Conservation (phyloP, 2,888 invertebrate species). For the Torymus auratus region DNA sequence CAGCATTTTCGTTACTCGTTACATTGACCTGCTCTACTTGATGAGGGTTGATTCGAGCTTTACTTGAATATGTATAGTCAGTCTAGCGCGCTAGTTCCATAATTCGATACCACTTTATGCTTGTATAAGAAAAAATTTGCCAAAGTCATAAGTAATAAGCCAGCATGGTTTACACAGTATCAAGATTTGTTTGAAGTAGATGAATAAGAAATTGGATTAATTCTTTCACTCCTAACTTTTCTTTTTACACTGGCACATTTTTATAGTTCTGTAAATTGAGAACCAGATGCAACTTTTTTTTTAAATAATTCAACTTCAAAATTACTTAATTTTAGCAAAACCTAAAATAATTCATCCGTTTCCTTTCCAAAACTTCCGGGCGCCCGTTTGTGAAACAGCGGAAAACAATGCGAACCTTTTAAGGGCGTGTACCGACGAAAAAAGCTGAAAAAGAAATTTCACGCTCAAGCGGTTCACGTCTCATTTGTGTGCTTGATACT, state of each 20-base stretch:
- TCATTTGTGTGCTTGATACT: constrained; percentile 18
- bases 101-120: constrained; percentile 48
- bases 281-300: too few species aligned
- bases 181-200: too few species aligned
- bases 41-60: constrained; percentile 59
- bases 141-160: background rate
- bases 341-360: background rate
- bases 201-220: too few species aligned
- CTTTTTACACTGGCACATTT: too few species aligned
- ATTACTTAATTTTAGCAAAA: too few species aligned
- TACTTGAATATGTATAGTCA: constrained; percentile 58
- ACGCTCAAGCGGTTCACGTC: constrained; percentile 23
- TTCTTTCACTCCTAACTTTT: too few species aligned
- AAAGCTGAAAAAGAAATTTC: constrained; percentile 4
- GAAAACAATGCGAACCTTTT: background rate
- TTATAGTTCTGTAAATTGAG: too few species aligned
- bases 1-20: constrained; percentile 59
- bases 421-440: constrained; percentile 23
- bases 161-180: constrained; percentile 22
- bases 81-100: constrained; percentile 62
- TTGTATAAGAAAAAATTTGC: constrained; percentile 25
- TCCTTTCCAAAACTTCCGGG: background rate
- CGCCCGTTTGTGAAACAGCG: background rate
- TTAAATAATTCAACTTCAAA: too few species aligned
- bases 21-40: constrained; percentile 65